Base-by-base conservation (phyloP, 2,113 vertebrate genomes). In the Nanorana parkeri region DNA sequence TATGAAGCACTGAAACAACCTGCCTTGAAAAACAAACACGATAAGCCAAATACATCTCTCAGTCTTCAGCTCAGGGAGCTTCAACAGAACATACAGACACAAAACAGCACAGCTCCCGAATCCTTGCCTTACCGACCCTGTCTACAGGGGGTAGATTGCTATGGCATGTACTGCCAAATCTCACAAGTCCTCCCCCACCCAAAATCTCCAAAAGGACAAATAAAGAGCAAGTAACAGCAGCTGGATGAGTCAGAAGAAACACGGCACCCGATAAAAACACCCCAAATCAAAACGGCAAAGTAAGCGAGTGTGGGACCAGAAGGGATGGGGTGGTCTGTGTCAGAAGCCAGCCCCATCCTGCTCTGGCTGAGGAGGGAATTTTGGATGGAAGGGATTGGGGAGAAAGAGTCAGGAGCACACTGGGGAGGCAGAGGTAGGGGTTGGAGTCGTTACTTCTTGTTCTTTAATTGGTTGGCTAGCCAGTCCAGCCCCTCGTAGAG, bases 381-480 rank as follows among this genome's bases (percentile, higher is more conserved):
- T 58, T 58, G 77, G 51, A 79, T 64, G 29, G 60, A 69, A 65
- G 36, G 68, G 68, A 81, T 24, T 5, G 77, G 68, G 54, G 64
- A 76, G 32, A 64, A 68, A 83, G 54, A 83, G 72, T 87, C 69
- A 85, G 85, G 77, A 83, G 83, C 81, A 60, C 56, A 51, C 77
- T 10, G 85, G 64, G 51, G 58, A 83, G 78, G 74, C 83, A 78
- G 72, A 81, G 60, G 78, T 72, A 64, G 55, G 69, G 78, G 66
- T 65, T 24, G 87, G 84, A 82, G 84, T 84, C 86, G 83, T 97
- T 95, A 97, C 92, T 98, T 98, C 90, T 99, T 98, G 94, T 97
- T 97, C 93, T 98, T 99, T 91, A 99, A 96, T 93, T 98, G 96
- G 88, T 96, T 97, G 92, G 97, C 96, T 88, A 99, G 95, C 97